Evolutionary conservation across 2,888 invertebrate species (phyloP), one percentile per base, ranked within the genome.

Genomic region (Coleophora deauratella): DNA sequence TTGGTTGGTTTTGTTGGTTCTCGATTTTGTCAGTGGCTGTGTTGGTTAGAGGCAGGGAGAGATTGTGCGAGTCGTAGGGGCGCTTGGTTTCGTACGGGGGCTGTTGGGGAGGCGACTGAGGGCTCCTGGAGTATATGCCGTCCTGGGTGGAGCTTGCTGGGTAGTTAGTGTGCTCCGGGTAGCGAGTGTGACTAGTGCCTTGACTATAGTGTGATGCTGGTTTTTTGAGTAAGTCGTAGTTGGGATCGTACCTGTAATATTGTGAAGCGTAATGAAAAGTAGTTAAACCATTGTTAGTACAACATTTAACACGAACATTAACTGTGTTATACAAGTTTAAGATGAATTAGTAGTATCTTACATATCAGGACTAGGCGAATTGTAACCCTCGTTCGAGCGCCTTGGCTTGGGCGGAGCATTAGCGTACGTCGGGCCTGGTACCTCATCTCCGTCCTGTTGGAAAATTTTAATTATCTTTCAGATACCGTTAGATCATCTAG

Each of bases 321-420:
- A 21, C n/a, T n/a, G n/a, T n/a, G n/a, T n/a, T n/a, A n/a, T n/a
- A n/a, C n/a, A n/a, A n/a, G n/a, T n/a, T n/a, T n/a, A n/a, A n/a
- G n/a, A n/a, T n/a, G n/a, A n/a, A n/a, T n/a, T n/a, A n/a, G n/a
- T n/a, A n/a, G n/a, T 44, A 35, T 57, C 84, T 73, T 71, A 88
- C 77, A 88, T 88, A 52, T 92, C 92, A 32, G 91, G 91, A 57
- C 92, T 91, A 0, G 92, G 91, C 3, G 93, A 92, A 35, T 91
- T 91, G 55, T 92, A 93, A 31, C 91, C 90, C 59, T 93, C 93
- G 48, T 91, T 93, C 30, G 93, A 88, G 40, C 95, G 88, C 62
- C 94, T 86, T 0, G 96, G 95, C 66, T 96, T 96, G 0, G 96
- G 95, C 9, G 95, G 95, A 2, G 96, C 95, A 73, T 96, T 96